Evolutionary conservation across 2,113 vertebrate genomes (phyloP).

Genomic region (Colinus virginianus): DNA sequence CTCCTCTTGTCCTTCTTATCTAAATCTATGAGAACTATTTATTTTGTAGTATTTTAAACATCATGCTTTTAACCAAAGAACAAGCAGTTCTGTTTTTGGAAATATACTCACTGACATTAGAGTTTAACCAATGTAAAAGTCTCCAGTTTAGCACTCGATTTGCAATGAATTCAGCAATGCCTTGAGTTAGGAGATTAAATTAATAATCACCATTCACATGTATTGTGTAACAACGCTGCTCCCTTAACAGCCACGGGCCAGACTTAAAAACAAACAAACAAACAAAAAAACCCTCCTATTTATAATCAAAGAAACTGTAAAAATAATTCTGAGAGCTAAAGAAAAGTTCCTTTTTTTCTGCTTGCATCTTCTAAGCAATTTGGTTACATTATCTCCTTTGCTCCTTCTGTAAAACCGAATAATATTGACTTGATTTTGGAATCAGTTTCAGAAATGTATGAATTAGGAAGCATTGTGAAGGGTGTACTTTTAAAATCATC

Average conservation of each 20-base stretch:
- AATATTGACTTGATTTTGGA: neutral
- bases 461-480: neutral
- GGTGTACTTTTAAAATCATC: neutral
- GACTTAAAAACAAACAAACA: neutral
- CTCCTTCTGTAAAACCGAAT: neutral
- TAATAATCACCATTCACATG: neutral
- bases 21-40: neutral
- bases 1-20: conserved; percentile 4
- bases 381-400: neutral
- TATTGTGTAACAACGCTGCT: neutral
- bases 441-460: neutral
- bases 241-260: neutral
- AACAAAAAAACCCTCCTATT: neutral
- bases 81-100: neutral
- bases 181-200: neutral
- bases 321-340: neutral
- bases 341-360: neutral
- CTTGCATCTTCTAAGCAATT: neutral
- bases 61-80: neutral
- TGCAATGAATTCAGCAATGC: neutral
- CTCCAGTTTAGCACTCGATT: neutral
- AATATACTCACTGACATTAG: neutral
- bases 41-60: neutral
- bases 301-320: neutral
- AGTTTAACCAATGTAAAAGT: neutral